Base-by-base conservation (phyloP, 2,888 invertebrate genomes). In the Archips crataeganus region DNA sequence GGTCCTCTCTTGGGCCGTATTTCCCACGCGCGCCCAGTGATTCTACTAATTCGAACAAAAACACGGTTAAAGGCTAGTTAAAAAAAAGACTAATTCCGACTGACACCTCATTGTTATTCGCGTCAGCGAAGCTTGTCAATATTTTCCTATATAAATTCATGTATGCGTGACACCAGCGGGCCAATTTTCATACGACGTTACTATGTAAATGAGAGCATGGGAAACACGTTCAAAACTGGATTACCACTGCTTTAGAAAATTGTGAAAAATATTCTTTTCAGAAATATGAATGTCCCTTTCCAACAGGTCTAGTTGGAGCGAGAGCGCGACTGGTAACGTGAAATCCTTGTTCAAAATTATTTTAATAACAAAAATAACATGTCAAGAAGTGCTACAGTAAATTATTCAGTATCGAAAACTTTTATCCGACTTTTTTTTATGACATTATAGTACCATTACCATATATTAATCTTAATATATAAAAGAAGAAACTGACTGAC, bases 131-230 rank as follows among this genome's bases (percentile, higher is more conserved):
- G 57, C 47, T 45, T 63, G 72, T 72, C 72, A 72, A 72, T 72
- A 72, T 72, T 67, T 72, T 72, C 72, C 66, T 47, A 72, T 72
- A 72, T 72, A 72, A 72, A 72, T 72, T 72, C 72, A 72, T 72
- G 62, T 72, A 72, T 72, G 67, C 72, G 57, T 62, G 67, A 39
- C 62, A 71, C 71, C 67, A 59, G 62, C 8, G 66, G 72, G 39
- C 54, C 67, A 72, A 68, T 72, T 72, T 72, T 72, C 72, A 62
- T 67, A 68, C 67, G 62, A 67, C 61, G 72, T 67, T 68, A 57
- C 72, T 67, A 72, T 72, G 57, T 72, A 72, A 72, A 72, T 72
- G 62, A 72, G 71, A 36, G 60, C 15, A 9, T 36, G 59, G 63
- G 71, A 2, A 15, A 23, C 11, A 9, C 32, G 34, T 11, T 15